Evolutionary conservation across 2,797 vertebrate genomes (phyloP).

Genomic region (Malurus leucopterus): DNA sequence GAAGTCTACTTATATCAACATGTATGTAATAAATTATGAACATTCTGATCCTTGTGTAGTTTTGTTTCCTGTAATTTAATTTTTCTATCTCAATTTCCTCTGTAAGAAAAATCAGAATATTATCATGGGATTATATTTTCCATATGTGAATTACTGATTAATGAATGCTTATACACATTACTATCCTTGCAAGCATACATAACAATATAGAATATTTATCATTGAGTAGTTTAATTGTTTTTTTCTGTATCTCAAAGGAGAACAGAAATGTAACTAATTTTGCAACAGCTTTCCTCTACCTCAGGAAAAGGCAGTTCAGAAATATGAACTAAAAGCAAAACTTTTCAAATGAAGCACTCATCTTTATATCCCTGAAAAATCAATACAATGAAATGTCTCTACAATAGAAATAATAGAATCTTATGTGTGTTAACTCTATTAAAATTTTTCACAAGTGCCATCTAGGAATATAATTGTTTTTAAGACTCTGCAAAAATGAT

Average conservation of each 20-base stretch:
- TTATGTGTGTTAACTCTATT: background rate
- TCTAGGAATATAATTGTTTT: background rate
- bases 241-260: background rate
- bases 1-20: background rate
- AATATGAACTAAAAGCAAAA: background rate
- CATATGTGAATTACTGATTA: background rate
- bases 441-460: background rate
- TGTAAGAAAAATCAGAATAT: background rate
- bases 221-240: background rate
- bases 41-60: background rate
- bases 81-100: background rate
- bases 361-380: background rate
- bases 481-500: background rate
- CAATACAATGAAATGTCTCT: background rate
- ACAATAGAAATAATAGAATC: background rate
- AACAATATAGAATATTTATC: background rate
- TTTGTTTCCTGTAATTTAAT: background rate
- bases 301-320: background rate
- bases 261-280: background rate
- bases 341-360: fast-evolving
- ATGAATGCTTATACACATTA: background rate
- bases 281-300: background rate
- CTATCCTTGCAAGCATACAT: background rate
- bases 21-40: background rate
- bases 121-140: background rate